These are phyloP conservation scores for Leptinotarsa tumamoca DNA, from an alignment of 2,888 invertebrate species.

Conservation along the genomic window DNA sequence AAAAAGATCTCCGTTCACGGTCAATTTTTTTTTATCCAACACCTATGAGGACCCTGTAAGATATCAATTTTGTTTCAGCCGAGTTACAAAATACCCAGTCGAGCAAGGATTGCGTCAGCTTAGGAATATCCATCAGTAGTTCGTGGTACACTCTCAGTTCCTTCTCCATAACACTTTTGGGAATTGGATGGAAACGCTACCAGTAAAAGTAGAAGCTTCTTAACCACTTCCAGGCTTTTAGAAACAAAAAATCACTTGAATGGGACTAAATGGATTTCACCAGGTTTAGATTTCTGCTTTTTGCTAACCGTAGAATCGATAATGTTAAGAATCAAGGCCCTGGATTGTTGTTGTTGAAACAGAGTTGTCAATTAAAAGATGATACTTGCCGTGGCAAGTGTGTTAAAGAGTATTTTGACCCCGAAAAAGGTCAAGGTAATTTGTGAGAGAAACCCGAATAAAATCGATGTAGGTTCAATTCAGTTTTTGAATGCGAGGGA, in stretches of 20 bases:
- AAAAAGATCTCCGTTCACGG: too few species aligned
- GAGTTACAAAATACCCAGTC: constrained; percentile 61
- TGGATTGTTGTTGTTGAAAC: constrained; percentile 14
- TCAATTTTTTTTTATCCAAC: too few species aligned
- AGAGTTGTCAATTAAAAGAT: constrained; percentile 17
- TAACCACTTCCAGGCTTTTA: constrained; percentile 31
- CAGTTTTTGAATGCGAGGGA: neutral
- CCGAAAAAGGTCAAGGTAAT: neutral
- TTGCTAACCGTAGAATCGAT: constrained; percentile 58
- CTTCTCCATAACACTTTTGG: constrained; percentile 40
- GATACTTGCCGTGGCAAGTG: constrained; percentile 2
- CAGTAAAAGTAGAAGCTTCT: constrained; percentile 46
- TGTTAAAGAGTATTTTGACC: neutral
- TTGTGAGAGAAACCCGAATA: neutral
- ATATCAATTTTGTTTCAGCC: constrained; percentile 52
- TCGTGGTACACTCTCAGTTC: constrained; percentile 36
- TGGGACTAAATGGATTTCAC: constrained; percentile 41
- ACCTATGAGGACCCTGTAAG: too few species aligned
- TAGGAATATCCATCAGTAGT: constrained; percentile 41
- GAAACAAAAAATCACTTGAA: constrained; percentile 34
- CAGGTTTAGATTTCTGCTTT: constrained; percentile 58
- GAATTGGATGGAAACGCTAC: constrained; percentile 45
- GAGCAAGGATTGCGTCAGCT: constrained; percentile 59
- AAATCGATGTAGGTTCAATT: neutral
- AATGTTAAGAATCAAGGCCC: constrained; percentile 35